Evolutionary conservation across 2,797 vertebrate genomes (phyloP).

Genomic region (Carduelis carduelis): DNA sequence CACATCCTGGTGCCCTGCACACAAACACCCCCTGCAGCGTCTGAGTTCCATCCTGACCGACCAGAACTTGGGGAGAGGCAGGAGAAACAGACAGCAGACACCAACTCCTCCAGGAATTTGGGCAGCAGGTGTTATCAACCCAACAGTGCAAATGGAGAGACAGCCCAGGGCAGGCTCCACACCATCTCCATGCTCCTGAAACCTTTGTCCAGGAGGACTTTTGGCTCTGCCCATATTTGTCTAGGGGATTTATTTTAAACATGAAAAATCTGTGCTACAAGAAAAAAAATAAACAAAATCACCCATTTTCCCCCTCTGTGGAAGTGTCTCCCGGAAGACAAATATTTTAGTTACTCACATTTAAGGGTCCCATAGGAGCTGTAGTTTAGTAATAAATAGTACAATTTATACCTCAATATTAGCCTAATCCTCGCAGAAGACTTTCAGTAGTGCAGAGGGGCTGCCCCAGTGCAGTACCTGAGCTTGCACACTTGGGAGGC

Average conservation of each 20-base stretch:
- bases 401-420: neutral
- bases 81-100: neutral
- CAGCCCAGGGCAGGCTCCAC: neutral
- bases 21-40: neutral
- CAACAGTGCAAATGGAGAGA: neutral
- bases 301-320: rapidly evolving
- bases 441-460: neutral
- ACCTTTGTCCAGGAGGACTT: neutral
- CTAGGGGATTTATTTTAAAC: neutral
- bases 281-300: neutral
- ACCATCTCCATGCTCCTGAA: neutral
- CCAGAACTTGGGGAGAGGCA: too few species aligned
- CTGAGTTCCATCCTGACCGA: neutral
- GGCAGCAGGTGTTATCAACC: rapidly evolving
- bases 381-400: neutral
- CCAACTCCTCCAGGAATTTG: too few species aligned
- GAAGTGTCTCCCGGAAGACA: neutral
- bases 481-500: neutral
- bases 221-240: rapidly evolving
- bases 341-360: neutral
- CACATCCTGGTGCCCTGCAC: rapidly evolving
- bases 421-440: neutral
- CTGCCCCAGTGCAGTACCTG: neutral
- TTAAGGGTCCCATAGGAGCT: neutral
- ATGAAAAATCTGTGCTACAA: neutral